Conservation (phyloP, 2,888 invertebrate species). For the Netelia virgata region DNA sequence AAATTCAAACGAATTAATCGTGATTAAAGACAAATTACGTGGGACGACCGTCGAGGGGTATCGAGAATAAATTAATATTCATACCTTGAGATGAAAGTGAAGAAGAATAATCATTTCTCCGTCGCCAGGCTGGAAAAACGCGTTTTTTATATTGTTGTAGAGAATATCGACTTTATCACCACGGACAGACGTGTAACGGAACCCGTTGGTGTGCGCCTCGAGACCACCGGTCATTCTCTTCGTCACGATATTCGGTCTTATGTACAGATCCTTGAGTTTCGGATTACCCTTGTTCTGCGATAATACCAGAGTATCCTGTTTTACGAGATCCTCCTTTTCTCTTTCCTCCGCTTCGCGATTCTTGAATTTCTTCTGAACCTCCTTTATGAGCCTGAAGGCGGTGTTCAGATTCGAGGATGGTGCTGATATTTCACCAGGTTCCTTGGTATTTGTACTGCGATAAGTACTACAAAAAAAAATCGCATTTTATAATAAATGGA, state of each 20-base stretch:
- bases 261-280: conserved; percentile 98
- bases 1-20: background rate
- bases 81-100: conserved; percentile 97
- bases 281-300: conserved; percentile 99
- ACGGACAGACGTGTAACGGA: conserved; percentile 98
- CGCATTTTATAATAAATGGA: background rate
- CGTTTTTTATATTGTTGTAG: conserved; percentile 99
- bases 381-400: conserved; percentile 98
- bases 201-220: conserved; percentile 98
- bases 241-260: conserved; percentile 99
- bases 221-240: conserved; percentile 95
- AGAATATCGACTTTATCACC: conserved; percentile 99
- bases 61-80: conserved; percentile 38
- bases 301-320: conserved; percentile 97
- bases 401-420: conserved; percentile 98
- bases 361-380: conserved; percentile 99
- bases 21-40: conserved; percentile 1
- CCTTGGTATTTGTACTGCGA: conserved; percentile 98
- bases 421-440: conserved; percentile 97
- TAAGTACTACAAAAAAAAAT: conserved; percentile 90
- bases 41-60: conserved; percentile 8
- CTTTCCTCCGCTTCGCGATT: conserved; percentile 99
- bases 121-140: conserved; percentile 99
- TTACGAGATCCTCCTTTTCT: conserved; percentile 99
- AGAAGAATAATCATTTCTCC: conserved; percentile 99